Evolutionary conservation across 2,113 vertebrate species (phyloP).

Genomic region (Pantherophis guttatus): DNA sequence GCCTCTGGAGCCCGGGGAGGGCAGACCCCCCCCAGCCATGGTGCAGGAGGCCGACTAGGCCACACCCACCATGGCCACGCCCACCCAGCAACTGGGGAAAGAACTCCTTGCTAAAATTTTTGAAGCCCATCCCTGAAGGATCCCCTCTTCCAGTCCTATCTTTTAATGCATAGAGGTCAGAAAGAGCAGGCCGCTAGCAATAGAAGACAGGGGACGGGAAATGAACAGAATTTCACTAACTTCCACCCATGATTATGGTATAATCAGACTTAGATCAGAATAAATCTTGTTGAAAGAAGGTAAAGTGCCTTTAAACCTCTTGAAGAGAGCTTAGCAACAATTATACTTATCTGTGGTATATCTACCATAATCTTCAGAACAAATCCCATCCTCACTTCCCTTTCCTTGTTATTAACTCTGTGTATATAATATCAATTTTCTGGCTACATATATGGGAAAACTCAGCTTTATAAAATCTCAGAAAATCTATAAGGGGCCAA

Average conservation of each 20-base stretch:
- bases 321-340: not conserved
- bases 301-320: not conserved
- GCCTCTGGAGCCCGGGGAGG: too few relatives aligned
- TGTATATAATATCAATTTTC: not conserved
- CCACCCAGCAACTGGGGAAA: too few relatives aligned
- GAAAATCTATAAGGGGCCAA: not conserved
- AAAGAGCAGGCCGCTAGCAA: not conserved
- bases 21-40: too few relatives aligned
- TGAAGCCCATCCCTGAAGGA: too few relatives aligned
- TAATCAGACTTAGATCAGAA: not conserved
- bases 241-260: not conserved
- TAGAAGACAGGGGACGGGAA: not conserved
- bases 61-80: too few relatives aligned
- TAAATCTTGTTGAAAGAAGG: not conserved
- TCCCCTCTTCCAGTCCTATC: not conserved
- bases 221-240: not conserved
- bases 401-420: not conserved
- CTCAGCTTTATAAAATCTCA: not conserved
- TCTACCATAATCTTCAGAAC: not conserved
- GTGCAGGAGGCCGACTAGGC: too few relatives aligned
- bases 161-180: not conserved
- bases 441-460: not conserved
- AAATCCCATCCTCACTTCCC: not conserved
- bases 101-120: too few relatives aligned
- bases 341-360: not conserved